These are phyloP conservation scores for Ctenodactylus gundi DNA, from an alignment of 2,113 vertebrate species.

Conservation along the genomic window DNA sequence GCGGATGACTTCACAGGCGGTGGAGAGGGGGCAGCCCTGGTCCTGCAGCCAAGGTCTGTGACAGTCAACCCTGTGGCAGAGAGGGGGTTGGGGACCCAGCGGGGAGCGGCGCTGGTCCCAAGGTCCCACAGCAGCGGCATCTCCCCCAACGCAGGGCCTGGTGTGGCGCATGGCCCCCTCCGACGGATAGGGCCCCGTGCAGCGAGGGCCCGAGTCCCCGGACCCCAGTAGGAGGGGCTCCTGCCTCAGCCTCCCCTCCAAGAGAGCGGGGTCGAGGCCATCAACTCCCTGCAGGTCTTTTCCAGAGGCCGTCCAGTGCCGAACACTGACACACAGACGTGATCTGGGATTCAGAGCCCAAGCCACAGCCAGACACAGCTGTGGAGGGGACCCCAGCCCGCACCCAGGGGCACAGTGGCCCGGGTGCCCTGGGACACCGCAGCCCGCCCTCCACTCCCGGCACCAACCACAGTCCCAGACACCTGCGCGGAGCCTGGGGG, in stretches of 20 bases:
- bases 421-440: background rate
- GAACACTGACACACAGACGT: background rate
- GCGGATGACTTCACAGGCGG: conserved; percentile 58
- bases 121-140: conserved; percentile 41
- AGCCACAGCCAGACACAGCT: background rate
- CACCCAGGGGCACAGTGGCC: background rate
- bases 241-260: background rate
- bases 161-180: background rate
- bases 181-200: background rate
- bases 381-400: background rate
- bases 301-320: background rate
- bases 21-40: conserved; percentile 36
- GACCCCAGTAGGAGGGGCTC: background rate
- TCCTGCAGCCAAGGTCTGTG: conserved; percentile 34
- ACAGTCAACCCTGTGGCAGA: conserved; percentile 61
- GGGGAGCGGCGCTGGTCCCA: conserved; percentile 3
- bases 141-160: conserved; percentile 43
- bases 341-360: no score
- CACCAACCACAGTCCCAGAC: background rate
- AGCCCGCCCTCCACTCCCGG: background rate
- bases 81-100: conserved; percentile 51
- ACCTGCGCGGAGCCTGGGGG: background rate
- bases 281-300: no score
- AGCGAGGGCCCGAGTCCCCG: background rate
- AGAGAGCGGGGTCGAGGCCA: background rate